phyloP scores from a whole-genome alignment of 2,888 invertebrate species.

The Camponotus fellah region DNA sequence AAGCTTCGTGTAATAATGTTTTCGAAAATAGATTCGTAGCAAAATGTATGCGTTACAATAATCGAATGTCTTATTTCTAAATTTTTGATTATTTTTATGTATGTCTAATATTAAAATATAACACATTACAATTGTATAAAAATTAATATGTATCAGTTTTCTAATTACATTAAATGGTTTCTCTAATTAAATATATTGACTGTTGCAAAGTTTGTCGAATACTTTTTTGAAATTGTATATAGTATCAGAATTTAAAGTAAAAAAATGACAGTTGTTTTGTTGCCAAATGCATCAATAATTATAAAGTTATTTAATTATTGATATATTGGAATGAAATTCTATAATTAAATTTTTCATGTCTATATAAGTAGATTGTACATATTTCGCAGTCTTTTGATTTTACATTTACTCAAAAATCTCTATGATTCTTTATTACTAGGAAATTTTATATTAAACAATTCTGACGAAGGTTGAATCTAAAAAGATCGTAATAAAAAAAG shows the following conservation, averaged over 20 bases:
- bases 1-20: conserved; percentile 26
- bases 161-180: neutral
- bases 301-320: neutral
- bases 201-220: neutral
- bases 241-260: neutral
- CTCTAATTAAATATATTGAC: neutral
- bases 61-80: conserved; percentile 3
- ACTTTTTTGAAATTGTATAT: neutral
- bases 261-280: neutral
- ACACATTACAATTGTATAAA: neutral
- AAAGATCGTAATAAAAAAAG: no score
- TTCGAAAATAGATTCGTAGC: neutral
- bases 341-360: neutral
- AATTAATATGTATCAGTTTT: neutral
- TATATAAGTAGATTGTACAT: neutral
- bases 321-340: neutral
- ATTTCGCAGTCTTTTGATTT: neutral
- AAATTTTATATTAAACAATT: no score
- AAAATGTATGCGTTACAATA: conserved; percentile 32
- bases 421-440: no score
- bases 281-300: neutral
- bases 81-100: neutral
- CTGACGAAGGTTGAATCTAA: no score
- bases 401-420: no score
- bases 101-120: no score